These are phyloP conservation scores for Rhabdomys dilectus DNA, from an alignment of 2,113 vertebrate genomes.

Conservation along the genomic window DNA sequence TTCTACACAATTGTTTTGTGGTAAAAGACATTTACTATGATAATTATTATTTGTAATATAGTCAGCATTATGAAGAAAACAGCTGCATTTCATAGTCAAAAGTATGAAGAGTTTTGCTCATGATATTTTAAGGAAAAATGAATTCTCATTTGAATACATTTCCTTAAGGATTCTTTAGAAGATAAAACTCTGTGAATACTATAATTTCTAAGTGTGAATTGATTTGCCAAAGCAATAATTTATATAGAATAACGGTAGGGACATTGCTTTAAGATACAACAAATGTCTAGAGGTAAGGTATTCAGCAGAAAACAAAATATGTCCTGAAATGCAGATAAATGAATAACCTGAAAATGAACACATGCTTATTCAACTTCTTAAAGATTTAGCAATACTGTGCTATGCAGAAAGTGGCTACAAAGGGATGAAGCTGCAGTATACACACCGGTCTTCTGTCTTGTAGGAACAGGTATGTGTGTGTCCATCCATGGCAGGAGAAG, in stretches of 20 bases:
- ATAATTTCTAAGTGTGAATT: constrained; percentile 32
- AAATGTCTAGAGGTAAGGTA: constrained; percentile 32
- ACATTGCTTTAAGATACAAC: constrained; percentile 36
- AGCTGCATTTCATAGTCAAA: neutral
- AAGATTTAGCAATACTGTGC: constrained; percentile 64
- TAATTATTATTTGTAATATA: neutral
- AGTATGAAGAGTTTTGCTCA: neutral
- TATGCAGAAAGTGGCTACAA: constrained; percentile 70
- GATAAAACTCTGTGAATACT: constrained; percentile 29
- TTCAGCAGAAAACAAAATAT: constrained; percentile 34
- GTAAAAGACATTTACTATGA: neutral
- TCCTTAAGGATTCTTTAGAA: neutral
- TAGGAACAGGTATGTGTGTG: constrained; percentile 70
- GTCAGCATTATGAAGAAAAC: neutral
- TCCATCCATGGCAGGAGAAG: neutral
- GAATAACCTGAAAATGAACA: constrained; percentile 70
- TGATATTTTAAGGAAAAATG: neutral
- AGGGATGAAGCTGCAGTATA: constrained; percentile 47
- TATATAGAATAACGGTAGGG: neutral
- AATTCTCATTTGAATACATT: neutral
- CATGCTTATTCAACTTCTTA: constrained; percentile 31
- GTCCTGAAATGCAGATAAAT: constrained; percentile 70
- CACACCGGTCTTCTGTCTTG: constrained; percentile 70
- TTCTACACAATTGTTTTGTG: neutral
- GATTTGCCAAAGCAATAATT: neutral